A percentile compares a stretch with the other conserved stretches of the same genome.
phyloP scores from a whole-genome alignment of 2,888 invertebrate genomes.

The Drosophila prostipennis region DNA sequence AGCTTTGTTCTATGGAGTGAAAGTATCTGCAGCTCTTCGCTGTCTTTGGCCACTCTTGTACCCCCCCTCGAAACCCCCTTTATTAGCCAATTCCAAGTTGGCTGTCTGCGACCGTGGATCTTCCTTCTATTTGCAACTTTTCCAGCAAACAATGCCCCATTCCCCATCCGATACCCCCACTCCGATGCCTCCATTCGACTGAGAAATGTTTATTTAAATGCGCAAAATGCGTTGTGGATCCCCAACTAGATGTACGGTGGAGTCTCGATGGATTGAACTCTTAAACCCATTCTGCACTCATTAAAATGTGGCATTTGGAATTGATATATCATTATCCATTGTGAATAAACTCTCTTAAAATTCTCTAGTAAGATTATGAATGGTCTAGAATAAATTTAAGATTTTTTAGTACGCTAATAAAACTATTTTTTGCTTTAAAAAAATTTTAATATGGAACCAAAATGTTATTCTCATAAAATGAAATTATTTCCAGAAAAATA shows the following conservation, averaged over 20 bases:
- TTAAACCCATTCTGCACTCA: not conserved
- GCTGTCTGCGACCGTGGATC: conserved; percentile 42
- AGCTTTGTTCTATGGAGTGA: conserved; percentile 67
- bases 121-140: conserved; percentile 39
- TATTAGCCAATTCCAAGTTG: conserved; percentile 2
- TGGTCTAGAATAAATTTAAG: too few species aligned
- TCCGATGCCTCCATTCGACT: conserved; percentile 37
- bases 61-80: not conserved
- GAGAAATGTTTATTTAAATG: conserved; percentile 78
- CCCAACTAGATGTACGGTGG: conserved; percentile 37
- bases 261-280: not conserved
- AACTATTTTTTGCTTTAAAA: too few species aligned
- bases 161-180: conserved; percentile 33
- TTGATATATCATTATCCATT: too few species aligned
- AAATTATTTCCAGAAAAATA: too few species aligned
- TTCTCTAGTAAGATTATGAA: too few species aligned
- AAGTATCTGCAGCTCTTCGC: conserved; percentile 45
- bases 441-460: too few species aligned
- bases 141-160: conserved; percentile 64
- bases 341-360: too few species aligned
- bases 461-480: too few species aligned
- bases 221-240: conserved; percentile 67
- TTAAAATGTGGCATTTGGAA: not conserved
- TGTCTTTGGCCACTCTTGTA: conserved; percentile 2
- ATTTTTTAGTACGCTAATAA: too few species aligned